These are phyloP conservation scores for Psammodynastes pulverulentus DNA, from an alignment of 2,113 vertebrate species.

Conservation along the genomic window DNA sequence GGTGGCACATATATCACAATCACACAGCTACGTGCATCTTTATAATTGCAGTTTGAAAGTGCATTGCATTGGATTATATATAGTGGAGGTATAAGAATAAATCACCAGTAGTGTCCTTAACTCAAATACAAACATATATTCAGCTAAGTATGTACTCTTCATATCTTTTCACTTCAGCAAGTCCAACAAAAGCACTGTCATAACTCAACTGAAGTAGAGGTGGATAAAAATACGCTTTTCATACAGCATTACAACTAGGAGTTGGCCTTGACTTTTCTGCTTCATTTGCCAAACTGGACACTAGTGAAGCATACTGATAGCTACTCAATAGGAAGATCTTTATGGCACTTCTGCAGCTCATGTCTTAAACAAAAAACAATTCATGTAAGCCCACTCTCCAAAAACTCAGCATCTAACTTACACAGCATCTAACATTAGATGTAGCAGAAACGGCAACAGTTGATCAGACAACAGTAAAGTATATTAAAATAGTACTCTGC, in stretches of 20 bases:
- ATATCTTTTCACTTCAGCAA: constrained; percentile 34
- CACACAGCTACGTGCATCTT: constrained; percentile 5
- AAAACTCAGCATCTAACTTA: constrained; percentile 4
- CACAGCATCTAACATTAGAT: background rate
- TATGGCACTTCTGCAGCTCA: background rate
- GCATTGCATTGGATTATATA: background rate
- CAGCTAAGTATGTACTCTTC: background rate
- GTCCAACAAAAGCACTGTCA: constrained; percentile 28
- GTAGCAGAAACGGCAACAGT: background rate
- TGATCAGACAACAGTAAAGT: background rate
- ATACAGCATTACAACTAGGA: constrained; percentile 26
- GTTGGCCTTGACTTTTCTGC: constrained; percentile 24
- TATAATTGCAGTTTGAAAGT: constrained; percentile 27
- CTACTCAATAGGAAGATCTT: constrained; percentile 8
- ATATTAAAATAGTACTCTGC: background rate
- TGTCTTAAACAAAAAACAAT: constrained; percentile 5
- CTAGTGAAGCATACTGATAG: constrained; percentile 26
- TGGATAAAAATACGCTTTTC: constrained; percentile 17
- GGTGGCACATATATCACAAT: rapidly evolving
- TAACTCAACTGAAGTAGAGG: constrained; percentile 28
- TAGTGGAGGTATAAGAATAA: constrained; percentile 6
- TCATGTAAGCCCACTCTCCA: background rate
- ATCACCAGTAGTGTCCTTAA: constrained; percentile 28
- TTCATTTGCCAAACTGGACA: constrained; percentile 14
- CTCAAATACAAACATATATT: constrained; percentile 38